These are phyloP conservation scores for Osedax fenrisi DNA, from an alignment of 2,888 invertebrate species.

Conservation along the genomic window DNA sequence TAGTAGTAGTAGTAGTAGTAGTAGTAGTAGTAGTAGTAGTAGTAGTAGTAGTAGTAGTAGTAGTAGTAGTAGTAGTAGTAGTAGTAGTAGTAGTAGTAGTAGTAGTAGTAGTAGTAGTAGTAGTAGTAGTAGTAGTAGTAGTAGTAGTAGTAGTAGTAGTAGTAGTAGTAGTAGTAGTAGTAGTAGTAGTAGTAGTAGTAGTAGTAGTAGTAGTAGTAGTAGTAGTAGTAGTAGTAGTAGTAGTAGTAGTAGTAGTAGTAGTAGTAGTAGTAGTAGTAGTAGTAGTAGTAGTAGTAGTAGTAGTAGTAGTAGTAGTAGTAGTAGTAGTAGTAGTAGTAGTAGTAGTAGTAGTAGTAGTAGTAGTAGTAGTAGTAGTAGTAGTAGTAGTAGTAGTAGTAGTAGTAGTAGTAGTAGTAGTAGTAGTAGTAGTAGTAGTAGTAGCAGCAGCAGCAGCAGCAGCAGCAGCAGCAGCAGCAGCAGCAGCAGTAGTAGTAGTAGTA, in stretches of 20 bases:
- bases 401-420: slow-evolving; percentile 14
- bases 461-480: slow-evolving; percentile 15
- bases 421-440: slow-evolving; percentile 15
- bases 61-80: too few relatives aligned
- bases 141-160: too few relatives aligned
- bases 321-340: slow-evolving; percentile 21
- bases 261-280: slow-evolving; percentile 20
- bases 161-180: too few relatives aligned
- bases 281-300: slow-evolving; percentile 22
- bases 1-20: too few relatives aligned
- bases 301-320: slow-evolving; percentile 20
- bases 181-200: too few relatives aligned
- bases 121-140: too few relatives aligned
- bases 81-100: too few relatives aligned
- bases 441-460: not conserved
- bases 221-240: not conserved
- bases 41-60: too few relatives aligned
- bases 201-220: too few relatives aligned
- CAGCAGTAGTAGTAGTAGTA: slow-evolving; percentile 18
- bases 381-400: slow-evolving; percentile 20
- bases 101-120: too few relatives aligned
- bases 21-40: too few relatives aligned
- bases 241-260: slow-evolving; percentile 12
- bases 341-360: slow-evolving; percentile 20
- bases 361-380: slow-evolving; percentile 19